These are phyloP conservation scores for Galendromus occidentalis DNA, from an alignment of 1,140 invertebrate genomes.

Conservation along the genomic window DNA sequence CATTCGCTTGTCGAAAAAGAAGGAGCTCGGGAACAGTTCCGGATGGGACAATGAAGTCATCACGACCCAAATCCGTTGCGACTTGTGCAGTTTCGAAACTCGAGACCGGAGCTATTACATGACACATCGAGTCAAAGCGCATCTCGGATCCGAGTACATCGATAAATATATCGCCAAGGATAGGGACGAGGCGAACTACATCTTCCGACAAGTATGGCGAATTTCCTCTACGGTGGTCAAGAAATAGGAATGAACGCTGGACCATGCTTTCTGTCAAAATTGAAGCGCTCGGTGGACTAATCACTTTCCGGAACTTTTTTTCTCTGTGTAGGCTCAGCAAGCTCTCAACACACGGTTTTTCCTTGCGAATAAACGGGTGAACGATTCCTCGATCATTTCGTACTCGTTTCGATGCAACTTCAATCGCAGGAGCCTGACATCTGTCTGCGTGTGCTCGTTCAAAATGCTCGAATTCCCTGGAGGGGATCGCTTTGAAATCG, in stretches of 20 bases:
- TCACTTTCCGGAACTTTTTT: too few relatives aligned
- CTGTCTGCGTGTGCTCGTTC: slow-evolving; percentile 8
- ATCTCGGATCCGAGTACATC: background rate
- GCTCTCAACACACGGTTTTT: background rate
- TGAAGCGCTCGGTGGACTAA: background rate
- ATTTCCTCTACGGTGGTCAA: background rate
- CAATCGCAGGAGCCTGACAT: background rate
- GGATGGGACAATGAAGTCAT: background rate
- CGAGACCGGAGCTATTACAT: background rate
- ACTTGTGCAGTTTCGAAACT: slow-evolving; percentile 8
- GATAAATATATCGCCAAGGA: background rate
- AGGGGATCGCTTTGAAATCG: background rate
- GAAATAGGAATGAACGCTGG: background rate
- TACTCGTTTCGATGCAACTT: slow-evolving; percentile 8
- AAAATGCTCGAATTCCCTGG: slow-evolving; percentile 7
- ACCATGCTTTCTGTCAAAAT: background rate
- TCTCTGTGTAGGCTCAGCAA: background rate
- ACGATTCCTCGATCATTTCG: slow-evolving; percentile 3
- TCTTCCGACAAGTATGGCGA: background rate
- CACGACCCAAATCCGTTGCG: background rate
- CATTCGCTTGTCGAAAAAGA: slow-evolving; percentile 1
- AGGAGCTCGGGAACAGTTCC: background rate
- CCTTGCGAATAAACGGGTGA: slow-evolving; percentile 1
- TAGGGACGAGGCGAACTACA: background rate
- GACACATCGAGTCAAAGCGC: slow-evolving; percentile 5